Conservation (phyloP, 2,113 vertebrate genomes). For the Microcebus murinus region DNA sequence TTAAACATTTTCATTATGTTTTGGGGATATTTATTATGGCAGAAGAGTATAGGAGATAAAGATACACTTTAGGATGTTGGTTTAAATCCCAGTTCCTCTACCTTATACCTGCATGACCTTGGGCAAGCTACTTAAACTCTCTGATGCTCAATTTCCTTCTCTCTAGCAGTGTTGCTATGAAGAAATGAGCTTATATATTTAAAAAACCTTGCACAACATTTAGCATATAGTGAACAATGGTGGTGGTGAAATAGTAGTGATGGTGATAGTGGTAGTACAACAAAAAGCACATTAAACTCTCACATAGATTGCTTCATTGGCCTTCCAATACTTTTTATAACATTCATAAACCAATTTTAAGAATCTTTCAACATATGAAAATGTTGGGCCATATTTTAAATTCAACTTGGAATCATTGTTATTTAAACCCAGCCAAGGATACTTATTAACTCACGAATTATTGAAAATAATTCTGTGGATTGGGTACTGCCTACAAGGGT, state of each 20-base stretch:
- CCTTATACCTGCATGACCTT: background rate
- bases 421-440: background rate
- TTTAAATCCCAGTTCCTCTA: background rate
- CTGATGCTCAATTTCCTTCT: background rate
- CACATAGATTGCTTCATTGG: background rate
- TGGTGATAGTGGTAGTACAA: background rate
- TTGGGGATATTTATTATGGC: background rate
- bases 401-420: background rate
- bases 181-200: background rate
- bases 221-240: background rate
- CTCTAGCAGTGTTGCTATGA: background rate
- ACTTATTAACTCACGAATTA: background rate
- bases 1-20: background rate
- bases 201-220: background rate
- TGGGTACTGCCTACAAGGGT: background rate
- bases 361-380: background rate
- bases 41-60: background rate
- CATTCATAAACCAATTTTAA: background rate
- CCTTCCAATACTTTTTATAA: background rate
- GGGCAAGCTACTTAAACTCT: background rate
- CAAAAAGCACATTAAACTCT: background rate
- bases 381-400: background rate
- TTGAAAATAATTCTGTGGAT: background rate
- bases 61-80: background rate
- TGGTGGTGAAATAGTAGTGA: background rate